These are phyloP conservation scores for Ptilonorhynchus violaceus DNA, from an alignment of 2,113 vertebrate species.

Conservation along the genomic window DNA sequence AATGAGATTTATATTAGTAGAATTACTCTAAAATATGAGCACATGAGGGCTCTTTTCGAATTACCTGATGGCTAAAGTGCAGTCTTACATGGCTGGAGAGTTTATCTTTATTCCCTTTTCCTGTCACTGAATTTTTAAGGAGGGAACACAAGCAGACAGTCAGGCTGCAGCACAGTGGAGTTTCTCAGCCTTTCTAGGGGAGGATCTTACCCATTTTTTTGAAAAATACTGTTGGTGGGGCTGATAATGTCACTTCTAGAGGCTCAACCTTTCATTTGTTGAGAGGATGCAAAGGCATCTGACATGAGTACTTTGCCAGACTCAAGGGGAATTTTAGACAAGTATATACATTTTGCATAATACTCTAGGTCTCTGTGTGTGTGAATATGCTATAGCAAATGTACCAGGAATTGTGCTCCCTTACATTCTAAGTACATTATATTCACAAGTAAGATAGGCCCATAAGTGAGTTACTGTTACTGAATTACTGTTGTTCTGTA, in stretches of 20 bases:
- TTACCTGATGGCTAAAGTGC: neutral
- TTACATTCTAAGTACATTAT: neutral
- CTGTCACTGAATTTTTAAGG: neutral
- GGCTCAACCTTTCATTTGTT: neutral
- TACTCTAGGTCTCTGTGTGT: neutral
- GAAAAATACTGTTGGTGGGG: rapidly evolving
- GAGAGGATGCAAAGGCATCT: neutral
- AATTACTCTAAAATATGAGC: neutral
- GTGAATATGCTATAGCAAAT: neutral
- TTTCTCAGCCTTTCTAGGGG: neutral
- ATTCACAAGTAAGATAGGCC: neutral
- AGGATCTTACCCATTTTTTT: neutral
- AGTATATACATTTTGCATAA: neutral
- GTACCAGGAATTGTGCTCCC: neutral
- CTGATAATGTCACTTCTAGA: neutral
- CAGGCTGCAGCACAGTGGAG: neutral
- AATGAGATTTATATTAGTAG: neutral
- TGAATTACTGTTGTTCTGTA: neutral
- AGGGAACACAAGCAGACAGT: neutral
- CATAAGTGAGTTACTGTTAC: neutral
- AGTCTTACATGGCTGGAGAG: neutral
- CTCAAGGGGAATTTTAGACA: neutral
- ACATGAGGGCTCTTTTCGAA: neutral
- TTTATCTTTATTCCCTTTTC: neutral
- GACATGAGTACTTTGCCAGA: neutral